phyloP scores from a whole-genome alignment of 1,140 invertebrate genomes.

The Procambarus virginalis region DNA sequence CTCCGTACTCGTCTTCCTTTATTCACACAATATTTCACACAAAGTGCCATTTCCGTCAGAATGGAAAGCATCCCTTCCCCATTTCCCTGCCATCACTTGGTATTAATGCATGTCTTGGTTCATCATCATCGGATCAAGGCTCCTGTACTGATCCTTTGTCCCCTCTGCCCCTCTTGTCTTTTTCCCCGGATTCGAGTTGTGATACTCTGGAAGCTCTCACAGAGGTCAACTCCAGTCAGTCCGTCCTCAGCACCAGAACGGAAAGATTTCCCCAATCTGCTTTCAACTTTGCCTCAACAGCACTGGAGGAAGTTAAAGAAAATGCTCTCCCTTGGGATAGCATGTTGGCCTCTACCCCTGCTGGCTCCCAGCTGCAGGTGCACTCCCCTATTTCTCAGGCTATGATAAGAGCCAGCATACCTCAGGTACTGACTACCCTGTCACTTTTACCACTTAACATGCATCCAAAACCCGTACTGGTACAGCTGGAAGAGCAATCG shows the following conservation, averaged over 20 bases:
- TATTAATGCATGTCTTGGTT: neutral
- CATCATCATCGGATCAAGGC: neutral
- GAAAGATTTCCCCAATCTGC: neutral
- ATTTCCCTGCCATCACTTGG: neutral
- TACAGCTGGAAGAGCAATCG: too few relatives aligned
- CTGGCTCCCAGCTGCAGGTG: constrained; percentile 22
- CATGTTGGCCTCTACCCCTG: constrained; percentile 44
- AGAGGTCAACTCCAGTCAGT: neutral
- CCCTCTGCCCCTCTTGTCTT: constrained; percentile 33
- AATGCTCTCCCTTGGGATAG: constrained; percentile 29
- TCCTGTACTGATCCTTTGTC: constrained; percentile 8
- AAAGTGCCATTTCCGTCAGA: neutral
- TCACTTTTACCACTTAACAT: neutral
- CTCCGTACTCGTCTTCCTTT: constrained; percentile 18
- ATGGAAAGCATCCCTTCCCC: neutral
- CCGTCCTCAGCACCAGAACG: neutral
- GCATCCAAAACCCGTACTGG: too few relatives aligned
- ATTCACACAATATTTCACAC: constrained; percentile 26
- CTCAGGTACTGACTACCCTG: constrained; percentile 25
- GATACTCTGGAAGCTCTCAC: constrained; percentile 21
- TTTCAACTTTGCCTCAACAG: constrained; percentile 6
- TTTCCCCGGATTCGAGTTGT: constrained; percentile 39
- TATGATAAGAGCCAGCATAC: constrained; percentile 56
- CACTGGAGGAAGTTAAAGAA: constrained; percentile 28
- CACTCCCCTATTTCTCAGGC: constrained; percentile 61